Base-by-base conservation (phyloP, 2,888 invertebrate species). In the Scelioninae gen. 1 region DNA sequence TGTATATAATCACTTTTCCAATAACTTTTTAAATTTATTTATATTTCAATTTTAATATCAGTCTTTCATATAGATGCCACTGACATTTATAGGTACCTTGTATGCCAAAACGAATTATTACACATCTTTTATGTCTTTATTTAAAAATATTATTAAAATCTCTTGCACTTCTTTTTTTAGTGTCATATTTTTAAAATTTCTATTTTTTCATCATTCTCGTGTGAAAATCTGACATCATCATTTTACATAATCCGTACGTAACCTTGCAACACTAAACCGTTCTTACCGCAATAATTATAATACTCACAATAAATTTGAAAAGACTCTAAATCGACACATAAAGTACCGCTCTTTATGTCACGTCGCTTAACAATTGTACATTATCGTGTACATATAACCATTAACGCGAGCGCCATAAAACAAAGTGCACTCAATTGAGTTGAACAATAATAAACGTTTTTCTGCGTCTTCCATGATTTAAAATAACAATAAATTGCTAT, bases 401-500 rank as follows among this genome's bases (percentile, higher is more conserved):
- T 71, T 71, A 62, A 62, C 62, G 47, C 55, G 55, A 71, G 45
- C 53, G 76, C 49, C 69, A 49, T 78, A 78, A 78, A 78, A 63
- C 55, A 78, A 55, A 63, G 55, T 78, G 63, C 69, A 45, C 63
- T 78, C 56, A 63, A 63, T 78, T 55, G 38, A 62, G 31, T 56
- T 15, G 0, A 56, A 38, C 45, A 71, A 68, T 71, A 69, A 45
- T 51, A 53, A 60, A 56, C 49, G 69, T 62, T 74, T 77, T 69
- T 43, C 49, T 55, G 58, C 62, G 63, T 71, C 63, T 78, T 63
- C 53, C 43, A 56, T 63, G 69, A 74, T 78, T 71, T 78, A 49
- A 69, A 78, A 63, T 53, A 78, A 78, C 63, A 71, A 78, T 71
- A 71, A 63, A 71, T 53, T 32, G 47, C 49, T 71, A 78, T 78